Percentiles rank a stretch among this genome's conserved stretches.
phyloP scores from a whole-genome alignment of 2,797 vertebrate genomes.

The Pseudomugil tenellus region DNA sequence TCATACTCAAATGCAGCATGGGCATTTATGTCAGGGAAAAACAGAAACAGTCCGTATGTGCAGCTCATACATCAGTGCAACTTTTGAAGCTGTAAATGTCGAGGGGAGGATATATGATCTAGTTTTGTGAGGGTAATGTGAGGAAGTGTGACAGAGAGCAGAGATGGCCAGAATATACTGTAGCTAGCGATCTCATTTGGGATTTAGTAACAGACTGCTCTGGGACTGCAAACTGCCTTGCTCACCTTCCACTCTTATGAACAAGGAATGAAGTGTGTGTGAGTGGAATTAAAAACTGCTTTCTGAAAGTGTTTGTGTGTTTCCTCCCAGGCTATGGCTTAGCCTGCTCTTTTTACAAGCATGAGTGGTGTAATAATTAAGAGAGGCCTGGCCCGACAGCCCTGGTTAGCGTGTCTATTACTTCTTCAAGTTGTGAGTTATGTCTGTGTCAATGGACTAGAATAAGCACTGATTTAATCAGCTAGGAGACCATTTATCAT shows the following conservation, averaged over 20 bases:
- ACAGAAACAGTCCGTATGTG: conserved; percentile 11
- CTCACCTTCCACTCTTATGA: conserved; percentile 47
- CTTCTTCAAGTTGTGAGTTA: conserved; percentile 64
- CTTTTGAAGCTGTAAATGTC: conserved; percentile 46
- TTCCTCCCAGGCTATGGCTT: conserved; percentile 42
- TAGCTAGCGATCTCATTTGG: conserved; percentile 44
- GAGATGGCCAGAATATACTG: conserved; percentile 15
- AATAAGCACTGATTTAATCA: conserved; percentile 55
- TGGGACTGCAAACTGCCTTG: conserved; percentile 36
- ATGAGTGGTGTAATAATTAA: conserved; percentile 66
- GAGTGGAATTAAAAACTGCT: conserved; percentile 27
- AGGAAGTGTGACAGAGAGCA: conserved; percentile 28
- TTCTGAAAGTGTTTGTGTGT: conserved; percentile 28
- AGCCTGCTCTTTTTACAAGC: conserved; percentile 29
- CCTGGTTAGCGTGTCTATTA: conserved; percentile 56
- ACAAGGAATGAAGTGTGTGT: conserved; percentile 20
- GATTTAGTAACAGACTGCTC: conserved; percentile 42
- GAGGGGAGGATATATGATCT: conserved; percentile 45
- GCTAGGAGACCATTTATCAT: conserved; percentile 43
- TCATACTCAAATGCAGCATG: conserved; percentile 1
- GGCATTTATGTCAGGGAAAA: background rate
- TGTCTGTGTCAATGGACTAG: conserved; percentile 46
- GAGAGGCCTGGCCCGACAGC: conserved; percentile 43
- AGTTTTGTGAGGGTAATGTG: conserved; percentile 32
- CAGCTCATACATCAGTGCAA: conserved; percentile 9